Base-by-base conservation (phyloP, 92 coral and sea anemone species). In the Hydrozoanthus gracilis region DNA sequence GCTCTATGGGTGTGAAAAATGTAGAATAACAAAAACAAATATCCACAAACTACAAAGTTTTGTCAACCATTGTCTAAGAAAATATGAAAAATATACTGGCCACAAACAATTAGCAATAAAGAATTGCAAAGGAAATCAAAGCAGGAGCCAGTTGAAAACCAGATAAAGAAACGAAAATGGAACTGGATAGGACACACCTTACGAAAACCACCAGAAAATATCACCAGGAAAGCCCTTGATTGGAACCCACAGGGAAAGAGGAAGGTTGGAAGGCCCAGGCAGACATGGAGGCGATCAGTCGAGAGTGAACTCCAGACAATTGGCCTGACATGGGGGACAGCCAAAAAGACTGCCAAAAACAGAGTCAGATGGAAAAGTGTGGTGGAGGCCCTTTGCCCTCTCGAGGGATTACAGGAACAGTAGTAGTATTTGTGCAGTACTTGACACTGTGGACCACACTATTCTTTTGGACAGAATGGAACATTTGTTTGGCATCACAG, bases 321-420 rank as follows among this genome's bases (percentile, higher is more conserved):
- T 73, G 78, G 78, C 54, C 51, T 73, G 78, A 45, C 78, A 45
- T 73, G 78, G 78, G 78, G 58, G 51, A 46, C 51, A 73, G 54
- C 58, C 54, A 73, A 73, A 51, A 46, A 51, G 78, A 73, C 78
- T 46, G 78, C 78, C 54, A 73, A 73, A 51, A 73, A 73, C 78
- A 73, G 78, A 73, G 78, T 73, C n/a, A 46, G 78, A 46, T 73
- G 78, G 78, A 73, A 15, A 51, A 73, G 58, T 46, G 54, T 73
- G 51, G 78, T 73, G 78, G 78, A 73, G 78, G 78, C 78, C 78
- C 78, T 73, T 45, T 73, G 78, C 51, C 58, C 78, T 66, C 71
- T 66, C 71, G 71, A 66, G 71, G 35, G 71, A 4, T 15, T 66
- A 66, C 71, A 66, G 71, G 71, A 66, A 66, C 71, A 66, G 71